Conservation (phyloP, 2,888 invertebrate species). For the Nomada lathburiana region DNA sequence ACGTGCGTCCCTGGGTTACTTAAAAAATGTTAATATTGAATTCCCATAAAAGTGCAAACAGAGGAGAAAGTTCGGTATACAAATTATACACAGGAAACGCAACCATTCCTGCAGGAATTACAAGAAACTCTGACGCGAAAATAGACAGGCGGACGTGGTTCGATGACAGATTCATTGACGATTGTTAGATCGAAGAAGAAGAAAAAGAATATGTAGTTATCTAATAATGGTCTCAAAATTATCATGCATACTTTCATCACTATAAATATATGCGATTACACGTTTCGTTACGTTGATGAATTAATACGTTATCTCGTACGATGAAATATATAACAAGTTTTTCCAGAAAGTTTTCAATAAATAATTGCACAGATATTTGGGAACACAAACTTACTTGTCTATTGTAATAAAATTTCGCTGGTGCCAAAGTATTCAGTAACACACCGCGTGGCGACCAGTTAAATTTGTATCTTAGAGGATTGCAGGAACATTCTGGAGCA, state of each 20-base stretch:
- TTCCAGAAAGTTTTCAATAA: too few species aligned
- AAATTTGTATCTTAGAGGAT: slow-evolving; percentile 95
- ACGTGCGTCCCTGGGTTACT: neutral
- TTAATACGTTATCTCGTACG: too few species aligned
- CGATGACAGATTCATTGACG: too few species aligned
- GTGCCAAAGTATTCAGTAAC: slow-evolving; percentile 94
- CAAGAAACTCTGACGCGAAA: slow-evolving; percentile 19
- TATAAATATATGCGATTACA: too few species aligned
- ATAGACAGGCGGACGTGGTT: too few species aligned
- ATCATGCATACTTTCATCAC: too few species aligned
- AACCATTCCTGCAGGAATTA: neutral
- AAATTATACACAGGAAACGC: slow-evolving; percentile 17
- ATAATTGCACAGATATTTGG: neutral
- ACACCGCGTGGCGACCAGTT: slow-evolving; percentile 99
- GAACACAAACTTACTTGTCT: slow-evolving; percentile 88
- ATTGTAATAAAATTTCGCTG: slow-evolving; percentile 93
- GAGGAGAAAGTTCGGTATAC: neutral
- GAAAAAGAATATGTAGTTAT: too few species aligned
- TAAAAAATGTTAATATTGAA: slow-evolving; percentile 16
- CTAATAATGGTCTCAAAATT: too few species aligned
- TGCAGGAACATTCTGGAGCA: slow-evolving; percentile 97
- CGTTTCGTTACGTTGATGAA: too few species aligned
- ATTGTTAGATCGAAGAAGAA: too few species aligned
- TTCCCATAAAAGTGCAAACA: neutral
- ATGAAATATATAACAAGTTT: too few species aligned